Conservation (phyloP, 2,797 vertebrate genomes). For the Furcifer pardalis region DNA sequence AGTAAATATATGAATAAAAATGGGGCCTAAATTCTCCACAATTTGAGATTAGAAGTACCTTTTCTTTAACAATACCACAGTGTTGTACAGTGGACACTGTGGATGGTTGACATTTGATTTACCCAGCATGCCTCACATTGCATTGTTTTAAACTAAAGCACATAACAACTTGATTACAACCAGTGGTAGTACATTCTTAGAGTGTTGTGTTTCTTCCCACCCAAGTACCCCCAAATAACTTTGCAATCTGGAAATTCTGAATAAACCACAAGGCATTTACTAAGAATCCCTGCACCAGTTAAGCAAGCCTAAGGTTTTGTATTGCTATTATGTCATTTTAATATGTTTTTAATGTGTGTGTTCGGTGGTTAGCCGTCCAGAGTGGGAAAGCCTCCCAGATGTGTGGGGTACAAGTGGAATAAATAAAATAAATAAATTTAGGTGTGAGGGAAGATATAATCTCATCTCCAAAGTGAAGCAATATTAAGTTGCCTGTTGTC, state of each 20-base stretch:
- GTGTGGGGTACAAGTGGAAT: too few species aligned
- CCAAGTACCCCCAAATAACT: too few species aligned
- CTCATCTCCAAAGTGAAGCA: not conserved
- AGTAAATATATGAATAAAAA: too few species aligned
- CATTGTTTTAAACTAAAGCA: not conserved
- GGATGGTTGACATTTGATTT: not conserved
- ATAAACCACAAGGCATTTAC: not conserved
- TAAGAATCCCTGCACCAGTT: not conserved
- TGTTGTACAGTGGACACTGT: not conserved
- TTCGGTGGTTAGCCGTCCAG: too few species aligned
- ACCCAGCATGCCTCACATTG: not conserved
- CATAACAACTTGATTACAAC: not conserved
- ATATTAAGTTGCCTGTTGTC: not conserved
- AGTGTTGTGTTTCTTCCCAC: too few species aligned
- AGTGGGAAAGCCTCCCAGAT: too few species aligned
- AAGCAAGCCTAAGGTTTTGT: too few species aligned
- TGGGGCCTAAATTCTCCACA: too few species aligned
- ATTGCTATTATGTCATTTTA: too few species aligned
- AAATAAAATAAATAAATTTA: too few species aligned
- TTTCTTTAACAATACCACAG: not conserved
- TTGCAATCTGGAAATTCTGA: not conserved
- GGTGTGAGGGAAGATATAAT: not conserved
- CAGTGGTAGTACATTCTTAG: not conserved
- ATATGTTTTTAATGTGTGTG: too few species aligned
- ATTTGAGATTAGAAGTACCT: too few species aligned